A percentile compares a stretch with the other conserved stretches of the same genome.
Conservation (phyloP, 2,797 vertebrate genomes). For the Pseudomugil tenellus region DNA sequence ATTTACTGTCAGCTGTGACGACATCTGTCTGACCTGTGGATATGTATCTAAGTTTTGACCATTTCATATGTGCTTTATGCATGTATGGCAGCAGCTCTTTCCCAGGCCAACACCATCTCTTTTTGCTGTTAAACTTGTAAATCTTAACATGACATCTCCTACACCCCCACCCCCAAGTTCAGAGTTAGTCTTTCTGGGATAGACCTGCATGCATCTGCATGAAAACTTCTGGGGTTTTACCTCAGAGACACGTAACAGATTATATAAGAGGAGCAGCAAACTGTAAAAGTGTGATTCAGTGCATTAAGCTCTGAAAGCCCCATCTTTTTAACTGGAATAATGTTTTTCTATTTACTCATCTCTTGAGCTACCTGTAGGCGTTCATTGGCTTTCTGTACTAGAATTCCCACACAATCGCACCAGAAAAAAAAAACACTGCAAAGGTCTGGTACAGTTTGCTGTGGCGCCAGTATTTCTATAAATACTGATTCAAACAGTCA, state of each 20-base stretch:
- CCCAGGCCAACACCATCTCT: not conserved
- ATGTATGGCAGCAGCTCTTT: not conserved
- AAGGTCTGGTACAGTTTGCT: conserved; percentile 7
- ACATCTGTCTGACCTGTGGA: too few relatives aligned
- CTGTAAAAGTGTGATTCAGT: not conserved
- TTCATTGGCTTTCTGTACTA: conserved; percentile 1
- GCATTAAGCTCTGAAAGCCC: too few relatives aligned
- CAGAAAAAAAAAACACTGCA: not conserved
- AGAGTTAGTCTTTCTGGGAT: not conserved
- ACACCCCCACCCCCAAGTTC: not conserved
- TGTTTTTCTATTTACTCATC: not conserved
- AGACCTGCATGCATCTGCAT: not conserved
- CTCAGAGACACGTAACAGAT: not conserved
- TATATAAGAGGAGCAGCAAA: not conserved
- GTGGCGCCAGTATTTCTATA: not conserved
- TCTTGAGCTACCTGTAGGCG: not conserved
- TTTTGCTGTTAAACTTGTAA: not conserved
- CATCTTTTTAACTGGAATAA: not conserved
- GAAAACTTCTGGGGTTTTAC: not conserved
- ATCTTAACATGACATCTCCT: too few relatives aligned
- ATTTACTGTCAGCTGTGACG: too few relatives aligned
- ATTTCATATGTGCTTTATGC: not conserved
- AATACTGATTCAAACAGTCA: not conserved
- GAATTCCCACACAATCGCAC: conserved; percentile 20
- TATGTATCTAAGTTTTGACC: not conserved